Percentiles rank a stretch among this genome's conserved stretches.
These are phyloP conservation scores for Bos taurus DNA, from an alignment of 2,113 vertebrate species.

Conservation along the genomic window DNA sequence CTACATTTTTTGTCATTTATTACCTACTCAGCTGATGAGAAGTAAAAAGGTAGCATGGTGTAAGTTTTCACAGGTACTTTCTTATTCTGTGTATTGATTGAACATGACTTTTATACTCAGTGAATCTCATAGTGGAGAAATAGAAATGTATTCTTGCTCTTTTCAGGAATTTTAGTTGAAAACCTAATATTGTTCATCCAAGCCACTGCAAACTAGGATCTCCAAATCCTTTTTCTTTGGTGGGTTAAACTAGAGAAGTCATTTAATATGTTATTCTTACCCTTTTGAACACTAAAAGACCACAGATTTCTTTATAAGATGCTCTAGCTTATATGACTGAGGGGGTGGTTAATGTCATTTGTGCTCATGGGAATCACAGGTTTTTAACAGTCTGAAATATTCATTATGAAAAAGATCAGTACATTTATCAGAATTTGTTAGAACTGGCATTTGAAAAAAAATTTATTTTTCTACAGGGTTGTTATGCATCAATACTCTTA, in stretches of 20 bases:
- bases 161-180: constrained; percentile 15
- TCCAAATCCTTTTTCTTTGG: background rate
- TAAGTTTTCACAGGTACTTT: background rate
- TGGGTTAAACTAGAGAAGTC: background rate
- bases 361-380: background rate
- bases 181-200: background rate
- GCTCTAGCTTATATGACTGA: background rate
- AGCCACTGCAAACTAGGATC: background rate
- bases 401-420: constrained; percentile 3
- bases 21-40: background rate
- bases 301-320: background rate
- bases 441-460: constrained; percentile 11
- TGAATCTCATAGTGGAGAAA: background rate
- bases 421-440: constrained; percentile 31
- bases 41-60: background rate
- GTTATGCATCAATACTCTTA: background rate
- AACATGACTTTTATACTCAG: background rate
- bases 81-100: background rate
- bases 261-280: background rate
- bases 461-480: background rate
- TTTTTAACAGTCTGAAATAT: background rate
- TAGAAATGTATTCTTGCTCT: background rate
- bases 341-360: background rate
- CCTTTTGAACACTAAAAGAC: background rate
- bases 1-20: background rate